phyloP scores from a whole-genome alignment of 1,140 invertebrate genomes.

The Euschistus heros region DNA sequence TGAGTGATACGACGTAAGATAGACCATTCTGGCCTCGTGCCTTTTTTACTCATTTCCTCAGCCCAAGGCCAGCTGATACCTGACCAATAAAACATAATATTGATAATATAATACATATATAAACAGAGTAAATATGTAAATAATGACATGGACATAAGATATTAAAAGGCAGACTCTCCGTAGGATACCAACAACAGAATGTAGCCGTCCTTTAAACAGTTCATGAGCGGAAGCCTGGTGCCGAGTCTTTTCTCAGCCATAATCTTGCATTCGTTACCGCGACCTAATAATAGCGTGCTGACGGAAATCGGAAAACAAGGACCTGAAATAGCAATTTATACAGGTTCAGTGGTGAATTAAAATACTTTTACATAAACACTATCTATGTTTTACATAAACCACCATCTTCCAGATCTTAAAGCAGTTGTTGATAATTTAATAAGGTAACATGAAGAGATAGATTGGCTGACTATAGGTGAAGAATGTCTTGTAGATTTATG shows the following conservation, averaged over 20 bases:
- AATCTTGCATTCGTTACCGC: slow-evolving; percentile 71
- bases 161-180: too few species aligned
- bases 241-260: slow-evolving; percentile 58
- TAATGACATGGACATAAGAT: not conserved
- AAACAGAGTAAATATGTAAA: too few species aligned
- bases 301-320: slow-evolving; percentile 88
- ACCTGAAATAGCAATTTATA: slow-evolving; percentile 42
- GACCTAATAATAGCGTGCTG: slow-evolving; percentile 91
- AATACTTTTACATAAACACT: too few species aligned
- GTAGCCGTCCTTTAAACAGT: slow-evolving; percentile 40
- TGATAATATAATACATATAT: not conserved
- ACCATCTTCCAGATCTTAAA: too few species aligned
- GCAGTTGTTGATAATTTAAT: too few species aligned
- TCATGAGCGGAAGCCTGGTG: slow-evolving; percentile 64
- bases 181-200: slow-evolving; percentile 7
- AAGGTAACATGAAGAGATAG: too few species aligned
- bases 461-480: too few species aligned
- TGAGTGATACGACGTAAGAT: slow-evolving; percentile 81
- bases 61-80: slow-evolving; percentile 22
- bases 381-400: too few species aligned
- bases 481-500: too few species aligned
- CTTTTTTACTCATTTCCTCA: slow-evolving; percentile 37
- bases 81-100: not conserved
- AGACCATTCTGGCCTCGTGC: slow-evolving; percentile 66
- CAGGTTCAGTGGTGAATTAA: too few species aligned